phyloP scores from a whole-genome alignment of 2,113 vertebrate species.

The Heterotilapia buettikoferi region DNA sequence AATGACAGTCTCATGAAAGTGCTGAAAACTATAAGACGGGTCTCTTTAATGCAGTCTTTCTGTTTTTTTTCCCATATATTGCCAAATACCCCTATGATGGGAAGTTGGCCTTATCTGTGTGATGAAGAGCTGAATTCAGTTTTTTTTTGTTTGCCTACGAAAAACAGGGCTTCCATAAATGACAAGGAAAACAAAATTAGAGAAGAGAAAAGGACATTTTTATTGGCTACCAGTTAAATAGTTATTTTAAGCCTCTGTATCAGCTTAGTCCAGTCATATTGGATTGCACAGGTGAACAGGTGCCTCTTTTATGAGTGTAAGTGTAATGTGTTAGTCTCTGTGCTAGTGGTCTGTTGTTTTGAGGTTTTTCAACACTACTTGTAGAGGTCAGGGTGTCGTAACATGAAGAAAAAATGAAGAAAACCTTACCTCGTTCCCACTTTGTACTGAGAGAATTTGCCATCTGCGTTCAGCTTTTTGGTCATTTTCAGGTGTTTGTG shows the following conservation, averaged over 20 bases:
- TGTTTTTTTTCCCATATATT: background rate
- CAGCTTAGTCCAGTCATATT: background rate
- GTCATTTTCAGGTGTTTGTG: background rate
- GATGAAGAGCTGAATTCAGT: background rate
- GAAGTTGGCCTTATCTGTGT: background rate
- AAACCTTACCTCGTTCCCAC: background rate
- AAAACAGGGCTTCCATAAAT: background rate
- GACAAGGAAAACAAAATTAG: background rate
- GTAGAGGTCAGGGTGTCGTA: background rate
- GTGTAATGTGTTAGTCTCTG: background rate
- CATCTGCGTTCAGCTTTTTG: background rate
- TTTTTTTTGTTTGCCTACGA: background rate
- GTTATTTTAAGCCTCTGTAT: background rate
- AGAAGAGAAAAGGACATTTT: background rate
- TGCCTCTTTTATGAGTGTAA: background rate
- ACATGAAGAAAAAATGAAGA: background rate
- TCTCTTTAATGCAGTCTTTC: background rate
- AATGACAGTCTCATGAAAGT: background rate
- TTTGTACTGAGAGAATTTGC: background rate
- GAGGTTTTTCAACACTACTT: background rate
- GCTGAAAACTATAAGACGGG: background rate
- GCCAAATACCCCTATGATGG: background rate
- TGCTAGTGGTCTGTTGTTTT: background rate
- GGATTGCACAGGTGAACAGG: background rate
- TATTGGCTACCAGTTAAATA: background rate